Evolutionary conservation across 2,888 invertebrate species (phyloP), one percentile per base, ranked within the genome.

Genomic region (Dermolepida albohirtum): DNA sequence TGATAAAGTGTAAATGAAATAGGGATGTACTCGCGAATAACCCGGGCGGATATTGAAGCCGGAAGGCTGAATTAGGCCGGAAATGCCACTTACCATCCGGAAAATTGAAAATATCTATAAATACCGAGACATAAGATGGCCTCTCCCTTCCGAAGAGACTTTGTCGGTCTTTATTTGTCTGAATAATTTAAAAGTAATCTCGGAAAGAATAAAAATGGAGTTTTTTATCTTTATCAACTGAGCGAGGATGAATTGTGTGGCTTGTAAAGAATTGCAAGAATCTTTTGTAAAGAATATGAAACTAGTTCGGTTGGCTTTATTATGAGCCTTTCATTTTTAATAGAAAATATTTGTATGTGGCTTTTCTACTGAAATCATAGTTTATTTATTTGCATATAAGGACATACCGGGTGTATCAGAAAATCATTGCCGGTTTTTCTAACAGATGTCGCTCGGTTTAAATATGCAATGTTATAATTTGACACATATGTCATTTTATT

Each of bases 51-150:
- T 75, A 77, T 77, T 75, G 75, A 75, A 74, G 74, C 70, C 76
- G 75, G 75, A 74, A 75, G 74, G 73, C 72, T 71, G 73, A 72
- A 65, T 71, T 69, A 70, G 73, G 68, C 69, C 75, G 74, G 74
- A 74, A 75, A 73, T 73, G 74, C 75, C 75, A 75, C 76, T 75
- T 76, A 71, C 74, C 73, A 72, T 73, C 71, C 71, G 72, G 73
- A 74, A 74, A 77, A 76, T 76, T 76, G 75, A 75, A 77, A 77
- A 77, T 77, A 77, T 77, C 76, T 75, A 76, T 72, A 74, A 75
- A 68, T 68, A 68, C 54, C 29, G 54, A 66, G 64, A 64, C 64
- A 64, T 51, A 64, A 54, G 54, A 54, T 40, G 54, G 14, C n/a
- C 54, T 54, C 40, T 39, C 54, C n/a, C 54, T 16, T 40, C 10